phyloP scores from a whole-genome alignment of 1,140 invertebrate genomes.

The Drosophila willistoni region DNA sequence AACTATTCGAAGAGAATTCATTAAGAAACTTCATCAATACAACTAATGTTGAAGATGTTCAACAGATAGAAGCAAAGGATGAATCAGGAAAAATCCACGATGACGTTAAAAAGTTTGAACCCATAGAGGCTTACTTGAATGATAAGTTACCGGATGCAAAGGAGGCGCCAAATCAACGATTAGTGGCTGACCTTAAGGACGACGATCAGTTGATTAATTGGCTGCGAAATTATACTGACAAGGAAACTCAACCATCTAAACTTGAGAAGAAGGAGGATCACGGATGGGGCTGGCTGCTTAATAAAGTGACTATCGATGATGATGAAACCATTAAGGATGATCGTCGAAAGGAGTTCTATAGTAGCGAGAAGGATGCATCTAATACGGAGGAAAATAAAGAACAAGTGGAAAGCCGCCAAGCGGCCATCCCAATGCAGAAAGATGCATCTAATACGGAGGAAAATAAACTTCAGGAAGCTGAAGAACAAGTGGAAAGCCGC shows the following conservation, averaged over 20 bases:
- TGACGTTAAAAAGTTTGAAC: too few relatives aligned
- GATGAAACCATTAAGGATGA: background rate
- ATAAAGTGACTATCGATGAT: constrained; percentile 17
- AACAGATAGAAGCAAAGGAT: too few relatives aligned
- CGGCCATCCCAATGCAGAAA: background rate
- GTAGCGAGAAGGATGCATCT: background rate
- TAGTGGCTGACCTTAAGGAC: background rate
- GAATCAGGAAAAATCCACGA: too few relatives aligned
- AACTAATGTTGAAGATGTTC: too few relatives aligned
- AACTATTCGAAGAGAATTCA: too few relatives aligned
- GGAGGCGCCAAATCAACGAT: background rate
- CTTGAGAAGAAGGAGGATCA: background rate
- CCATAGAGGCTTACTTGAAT: too few relatives aligned
- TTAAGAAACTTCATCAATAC: too few relatives aligned
- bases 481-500: background rate
- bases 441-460: background rate
- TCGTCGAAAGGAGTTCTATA: background rate
- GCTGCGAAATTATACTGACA: background rate
- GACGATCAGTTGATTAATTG: background rate
- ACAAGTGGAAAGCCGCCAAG: too few relatives aligned
- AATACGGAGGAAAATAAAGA: too few relatives aligned
- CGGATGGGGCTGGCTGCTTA: constrained; percentile 61
- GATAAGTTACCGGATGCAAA: background rate
- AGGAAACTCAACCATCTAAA: background rate
- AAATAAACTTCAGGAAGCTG: background rate